Evolutionary conservation across 2,888 invertebrate genomes (phyloP), one percentile per base, ranked within the genome.

Genomic region (Balanococcus diminutus): DNA sequence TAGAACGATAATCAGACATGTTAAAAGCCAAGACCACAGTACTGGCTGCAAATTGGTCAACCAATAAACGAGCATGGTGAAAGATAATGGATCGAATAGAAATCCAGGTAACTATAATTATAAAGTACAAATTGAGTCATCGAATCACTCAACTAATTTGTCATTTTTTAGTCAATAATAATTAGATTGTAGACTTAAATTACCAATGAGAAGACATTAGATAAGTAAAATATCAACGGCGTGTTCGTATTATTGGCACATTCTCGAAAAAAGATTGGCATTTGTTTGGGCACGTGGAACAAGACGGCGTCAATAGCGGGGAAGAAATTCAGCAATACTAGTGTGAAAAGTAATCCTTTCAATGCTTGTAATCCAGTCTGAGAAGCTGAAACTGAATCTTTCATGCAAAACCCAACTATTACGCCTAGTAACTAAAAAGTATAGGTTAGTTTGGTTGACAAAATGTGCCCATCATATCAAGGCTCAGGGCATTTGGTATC

Each of bases 251-350:
- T 96, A 19, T 96, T 95, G 87, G 94, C 93, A 87, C 95, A 92
- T 89, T 97, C 97, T 87, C 97, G 91, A 61, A 95, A 91, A 88
- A 97, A 94, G 67, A 97, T 90, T 0, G 97, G 96, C 87, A 96
- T 93, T 89, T 93, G 93, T 88, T 93, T 93, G 0, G 96, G 96
- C 89, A 97, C 96, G 88, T 95, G 92, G 88, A 95, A 93, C 67
- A 98, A 91, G 0, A 96, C 95, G 0, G 96, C 94, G 90, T 98
- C 98, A 94, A 98, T 95, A 0, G 96, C 96, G 85, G 94, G 94
- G 90, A 97, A 98, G 0, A 96, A 96, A 89, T 96, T 96, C 91
- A 97, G 97, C 0, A 96, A 94, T 67, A 96, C 95, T 90, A 97
- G 92, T 88, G 96, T 93, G 90, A 97, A 97, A 6, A 97, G 90